These are phyloP conservation scores for Stomorhina lunata DNA, from an alignment of 2,888 invertebrate genomes.

Conservation along the genomic window DNA sequence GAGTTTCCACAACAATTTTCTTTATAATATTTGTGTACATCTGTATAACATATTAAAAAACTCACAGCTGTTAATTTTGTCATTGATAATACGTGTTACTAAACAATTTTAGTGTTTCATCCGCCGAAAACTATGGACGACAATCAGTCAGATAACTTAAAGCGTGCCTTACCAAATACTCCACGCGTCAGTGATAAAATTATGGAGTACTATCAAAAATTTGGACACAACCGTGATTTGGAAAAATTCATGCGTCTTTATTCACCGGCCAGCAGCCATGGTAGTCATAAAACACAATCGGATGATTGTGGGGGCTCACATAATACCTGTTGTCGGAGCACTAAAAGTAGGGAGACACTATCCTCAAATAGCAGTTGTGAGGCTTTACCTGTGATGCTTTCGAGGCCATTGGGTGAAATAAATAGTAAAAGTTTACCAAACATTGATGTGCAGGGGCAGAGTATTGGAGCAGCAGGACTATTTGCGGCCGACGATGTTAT, in stretches of 20 bases:
- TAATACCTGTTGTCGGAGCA: not conserved
- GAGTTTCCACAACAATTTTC: not conserved
- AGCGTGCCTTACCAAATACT: slow-evolving; percentile 59
- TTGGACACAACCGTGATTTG: slow-evolving; percentile 84
- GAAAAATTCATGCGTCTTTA: slow-evolving; percentile 83
- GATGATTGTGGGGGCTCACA: not conserved
- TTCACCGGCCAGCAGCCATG: slow-evolving; percentile 61
- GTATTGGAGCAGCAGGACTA: not conserved
- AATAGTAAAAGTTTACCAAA: slow-evolving; percentile 62
- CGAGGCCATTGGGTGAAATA: not conserved
- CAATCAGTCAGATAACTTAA: not conserved
- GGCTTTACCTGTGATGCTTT: slow-evolving; percentile 33
- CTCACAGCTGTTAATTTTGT: not conserved
- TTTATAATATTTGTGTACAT: not conserved
- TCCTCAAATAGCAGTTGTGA: slow-evolving; percentile 47
- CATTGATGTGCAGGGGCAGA: slow-evolving; percentile 33
- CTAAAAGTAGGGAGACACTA: slow-evolving; percentile 30
- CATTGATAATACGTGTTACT: not conserved
- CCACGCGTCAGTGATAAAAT: slow-evolving; percentile 74
- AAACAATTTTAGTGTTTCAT: not conserved
- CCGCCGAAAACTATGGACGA: not conserved
- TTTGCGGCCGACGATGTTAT: slow-evolving; percentile 11
- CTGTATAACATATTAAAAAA: not conserved
- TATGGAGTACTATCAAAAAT: slow-evolving; percentile 86
- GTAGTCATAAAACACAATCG: slow-evolving; percentile 13